Evolutionary conservation across 2,113 vertebrate genomes (phyloP).

Genomic region (Mellivora capensis): DNA sequence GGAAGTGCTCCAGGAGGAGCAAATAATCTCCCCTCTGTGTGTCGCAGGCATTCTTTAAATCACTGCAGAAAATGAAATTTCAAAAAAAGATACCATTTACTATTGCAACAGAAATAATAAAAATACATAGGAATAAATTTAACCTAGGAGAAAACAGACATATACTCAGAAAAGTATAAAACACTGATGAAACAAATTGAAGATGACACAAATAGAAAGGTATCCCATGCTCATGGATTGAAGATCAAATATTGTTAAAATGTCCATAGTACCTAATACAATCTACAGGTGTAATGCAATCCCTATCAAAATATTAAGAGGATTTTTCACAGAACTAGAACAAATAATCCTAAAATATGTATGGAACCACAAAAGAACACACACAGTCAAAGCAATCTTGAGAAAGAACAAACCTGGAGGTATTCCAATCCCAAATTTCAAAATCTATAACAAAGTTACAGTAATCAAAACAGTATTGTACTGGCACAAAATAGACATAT

Average conservation of each 20-base stretch:
- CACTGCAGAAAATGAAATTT: neutral
- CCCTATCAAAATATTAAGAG: neutral
- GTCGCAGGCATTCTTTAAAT: neutral
- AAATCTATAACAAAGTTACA: neutral
- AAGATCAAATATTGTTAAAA: neutral
- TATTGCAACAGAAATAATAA: neutral
- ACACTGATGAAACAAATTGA: neutral
- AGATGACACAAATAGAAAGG: neutral
- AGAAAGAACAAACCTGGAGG: neutral
- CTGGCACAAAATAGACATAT: neutral
- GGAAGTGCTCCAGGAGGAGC: neutral
- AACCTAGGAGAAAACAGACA: neutral
- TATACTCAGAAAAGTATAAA: neutral
- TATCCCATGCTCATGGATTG: neutral
- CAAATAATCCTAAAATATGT: neutral
- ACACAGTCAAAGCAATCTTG: neutral
- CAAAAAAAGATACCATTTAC: neutral
- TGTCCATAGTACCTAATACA: neutral
- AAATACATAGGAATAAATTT: neutral
- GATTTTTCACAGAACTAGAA: neutral
- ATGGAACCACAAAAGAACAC: neutral
- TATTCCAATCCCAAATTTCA: neutral
- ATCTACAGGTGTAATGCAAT: neutral
- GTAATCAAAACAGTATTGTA: neutral
- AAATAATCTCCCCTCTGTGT: neutral